phyloP scores from a whole-genome alignment of 2,113 vertebrate species.

The Ctenomys sociabilis region DNA sequence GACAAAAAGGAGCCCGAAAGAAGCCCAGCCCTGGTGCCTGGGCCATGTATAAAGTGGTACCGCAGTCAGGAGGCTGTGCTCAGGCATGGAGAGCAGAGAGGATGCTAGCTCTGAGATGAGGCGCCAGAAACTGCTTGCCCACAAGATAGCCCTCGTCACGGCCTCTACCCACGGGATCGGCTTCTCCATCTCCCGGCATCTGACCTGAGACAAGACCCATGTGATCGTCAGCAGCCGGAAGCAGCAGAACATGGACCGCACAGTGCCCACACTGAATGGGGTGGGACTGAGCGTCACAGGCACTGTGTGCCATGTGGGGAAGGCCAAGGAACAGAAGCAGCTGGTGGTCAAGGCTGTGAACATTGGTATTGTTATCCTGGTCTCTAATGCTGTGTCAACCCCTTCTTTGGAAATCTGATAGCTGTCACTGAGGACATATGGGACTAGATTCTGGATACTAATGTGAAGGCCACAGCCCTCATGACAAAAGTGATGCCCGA shows the following conservation, averaged over 20 bases:
- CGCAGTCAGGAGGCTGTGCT: neutral
- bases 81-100: neutral
- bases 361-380: slow-evolving; percentile 91
- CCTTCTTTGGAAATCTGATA: slow-evolving; percentile 89
- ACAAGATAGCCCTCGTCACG: slow-evolving; percentile 84
- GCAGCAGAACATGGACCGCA: slow-evolving; percentile 90
- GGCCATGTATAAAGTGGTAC: neutral
- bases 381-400: slow-evolving; percentile 92
- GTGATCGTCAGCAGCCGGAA: slow-evolving; percentile 93
- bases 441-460: slow-evolving; percentile 93
- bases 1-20: fast-evolving
- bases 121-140: slow-evolving; percentile 50
- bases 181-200: slow-evolving; percentile 88
- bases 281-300: slow-evolving; percentile 89
- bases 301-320: slow-evolving; percentile 92
- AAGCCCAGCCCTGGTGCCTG: fast-evolving
- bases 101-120: slow-evolving; percentile 57
- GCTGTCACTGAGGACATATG: slow-evolving; percentile 91
- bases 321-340: slow-evolving; percentile 87
- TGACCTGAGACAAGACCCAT: slow-evolving; percentile 90
- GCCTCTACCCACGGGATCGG: slow-evolving; percentile 90
- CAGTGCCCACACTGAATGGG: slow-evolving; percentile 85
- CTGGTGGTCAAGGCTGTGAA: slow-evolving; percentile 89
- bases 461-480: slow-evolving; percentile 90
- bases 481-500: slow-evolving; percentile 92